phyloP scores from a whole-genome alignment of 2,888 invertebrate species.

The Meiosimyza decipiens region DNA sequence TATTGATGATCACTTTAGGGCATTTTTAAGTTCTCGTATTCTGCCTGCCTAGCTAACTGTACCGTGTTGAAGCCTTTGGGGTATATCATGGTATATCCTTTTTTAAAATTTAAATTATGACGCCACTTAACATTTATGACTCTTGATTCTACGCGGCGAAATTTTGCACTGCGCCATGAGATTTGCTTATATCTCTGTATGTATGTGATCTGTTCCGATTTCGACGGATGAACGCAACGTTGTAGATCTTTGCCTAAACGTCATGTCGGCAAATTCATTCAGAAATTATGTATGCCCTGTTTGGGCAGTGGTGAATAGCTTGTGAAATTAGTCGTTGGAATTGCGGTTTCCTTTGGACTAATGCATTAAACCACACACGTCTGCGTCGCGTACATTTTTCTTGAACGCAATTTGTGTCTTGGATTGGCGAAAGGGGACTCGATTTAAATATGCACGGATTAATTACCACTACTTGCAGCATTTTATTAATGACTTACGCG shows the following conservation, averaged over 20 bases:
- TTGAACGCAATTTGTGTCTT: conserved; percentile 23
- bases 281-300: background rate
- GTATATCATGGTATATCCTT: conserved; percentile 17
- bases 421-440: conserved; percentile 46
- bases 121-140: conserved; percentile 63
- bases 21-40: background rate
- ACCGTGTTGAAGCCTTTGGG: background rate
- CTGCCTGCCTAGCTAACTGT: background rate
- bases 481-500: conserved; percentile 52
- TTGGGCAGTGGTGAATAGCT: background rate
- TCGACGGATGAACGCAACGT: no score
- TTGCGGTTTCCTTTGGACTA: conserved; percentile 10
- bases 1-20: conserved; percentile 29
- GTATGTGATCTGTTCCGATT: no score
- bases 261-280: background rate
- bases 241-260: background rate
- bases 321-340: no score
- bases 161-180: conserved; percentile 25
- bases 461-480: conserved; percentile 52
- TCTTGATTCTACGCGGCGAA: conserved; percentile 38
- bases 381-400: conserved; percentile 32
- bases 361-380: conserved; percentile 33
- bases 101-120: conserved; percentile 60
- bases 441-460: conserved; percentile 63
- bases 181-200: no score